Evolutionary conservation across 2,113 vertebrate genomes (phyloP).

Genomic region (Tonatia bakeri): DNA sequence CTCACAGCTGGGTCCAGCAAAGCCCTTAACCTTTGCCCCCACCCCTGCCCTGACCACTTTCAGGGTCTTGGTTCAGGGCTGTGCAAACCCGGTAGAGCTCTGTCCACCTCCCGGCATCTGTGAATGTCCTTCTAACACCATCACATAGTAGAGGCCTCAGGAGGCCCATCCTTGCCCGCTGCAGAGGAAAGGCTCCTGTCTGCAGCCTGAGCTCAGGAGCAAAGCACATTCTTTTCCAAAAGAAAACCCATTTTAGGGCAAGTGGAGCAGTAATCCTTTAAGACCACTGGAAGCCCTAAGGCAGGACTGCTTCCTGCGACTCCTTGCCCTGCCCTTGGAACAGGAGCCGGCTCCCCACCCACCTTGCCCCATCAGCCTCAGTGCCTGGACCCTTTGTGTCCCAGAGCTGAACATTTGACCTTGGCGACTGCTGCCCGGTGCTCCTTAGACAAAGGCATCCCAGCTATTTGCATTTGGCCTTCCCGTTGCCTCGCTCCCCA

Average conservation of each 20-base stretch:
- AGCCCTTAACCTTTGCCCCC: accelerated
- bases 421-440: constrained; percentile 34
- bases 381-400: constrained; percentile 29
- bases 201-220: constrained; percentile 45
- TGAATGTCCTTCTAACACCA: constrained; percentile 71
- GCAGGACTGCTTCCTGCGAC: background rate
- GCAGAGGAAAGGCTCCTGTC: constrained; percentile 64
- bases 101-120: constrained; percentile 23
- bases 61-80: background rate
- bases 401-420: constrained; percentile 78
- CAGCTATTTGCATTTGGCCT: constrained; percentile 73
- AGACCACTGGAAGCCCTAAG: background rate
- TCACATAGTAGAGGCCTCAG: constrained; percentile 60
- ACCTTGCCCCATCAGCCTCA: background rate
- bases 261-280: constrained; percentile 45
- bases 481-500: constrained; percentile 18
- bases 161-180: constrained; percentile 20
- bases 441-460: constrained; percentile 73
- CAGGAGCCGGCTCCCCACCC: background rate
- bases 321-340: background rate
- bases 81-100: constrained; percentile 25
- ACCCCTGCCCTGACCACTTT: background rate
- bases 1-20: background rate
- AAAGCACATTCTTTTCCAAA: constrained; percentile 58
- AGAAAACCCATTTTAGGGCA: constrained; percentile 57